Evolutionary conservation across 2,797 vertebrate genomes (phyloP), one percentile per base, ranked within the genome.

Genomic region (Sebastes minor): DNA sequence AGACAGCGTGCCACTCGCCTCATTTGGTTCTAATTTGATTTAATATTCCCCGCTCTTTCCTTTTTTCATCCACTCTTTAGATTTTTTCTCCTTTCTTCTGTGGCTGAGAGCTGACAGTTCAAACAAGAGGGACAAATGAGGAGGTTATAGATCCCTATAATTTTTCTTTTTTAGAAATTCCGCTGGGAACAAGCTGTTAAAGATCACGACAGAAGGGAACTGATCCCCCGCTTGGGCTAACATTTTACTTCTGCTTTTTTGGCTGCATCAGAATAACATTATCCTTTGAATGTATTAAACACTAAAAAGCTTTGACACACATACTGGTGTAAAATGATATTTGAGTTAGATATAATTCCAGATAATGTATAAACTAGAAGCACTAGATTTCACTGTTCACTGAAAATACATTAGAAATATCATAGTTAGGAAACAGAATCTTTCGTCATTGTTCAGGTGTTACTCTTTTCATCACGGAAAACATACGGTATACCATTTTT

Each of bases 21-120:
- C 91, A 91, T 94, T 94, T 94, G 94, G 92, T 93, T 93, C 76
- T 86, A 86, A 91, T 94, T 91, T 91, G 81, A 88, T 92, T 91
- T 91, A 90, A 88, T 90, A 90, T 88, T 85, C 79, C 82, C 71
- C 12, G 12, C 82, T 85, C 74, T 84, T 81, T 88, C 65, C 38
- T 86, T 75, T 87, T 87, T 87, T 79, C 59, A 55, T 53, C 86
- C 69, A 71, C 77, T 56, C 71, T 80, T 76, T 70, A 85, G 76
- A 73, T 61, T 71, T 64, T 76, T 76, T 74, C 74, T 80, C 79
- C 82, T 90, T 91, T 92, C 80, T 84, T 90, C 80, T 89, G 62
- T 13, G 53, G 85, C 85, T 79, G 61, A 65, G 79, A 64, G 78
- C 83, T 81, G 80, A 90, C 85, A 86, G 80, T 85, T 92, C 82